These are phyloP conservation scores for Florisuga fusca DNA, from an alignment of 2,797 vertebrate species.

Conservation along the genomic window DNA sequence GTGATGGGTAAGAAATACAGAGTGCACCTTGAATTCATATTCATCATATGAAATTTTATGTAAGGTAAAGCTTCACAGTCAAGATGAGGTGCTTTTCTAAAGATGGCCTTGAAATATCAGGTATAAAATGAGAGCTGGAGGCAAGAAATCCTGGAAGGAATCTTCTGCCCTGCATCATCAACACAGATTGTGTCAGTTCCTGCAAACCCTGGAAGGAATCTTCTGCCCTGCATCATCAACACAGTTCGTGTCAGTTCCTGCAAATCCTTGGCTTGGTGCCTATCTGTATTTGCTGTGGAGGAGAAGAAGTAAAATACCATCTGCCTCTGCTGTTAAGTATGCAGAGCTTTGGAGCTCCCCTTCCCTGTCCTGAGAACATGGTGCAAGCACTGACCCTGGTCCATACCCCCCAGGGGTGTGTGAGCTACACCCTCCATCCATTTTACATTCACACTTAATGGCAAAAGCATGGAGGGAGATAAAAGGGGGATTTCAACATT, in stretches of 20 bases:
- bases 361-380: not conserved
- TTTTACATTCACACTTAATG: not conserved
- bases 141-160: not conserved
- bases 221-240: not conserved
- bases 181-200: not conserved
- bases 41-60: not conserved
- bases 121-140: not conserved
- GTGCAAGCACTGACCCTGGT: not conserved
- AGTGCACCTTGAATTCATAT: not conserved
- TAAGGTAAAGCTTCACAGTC: not conserved
- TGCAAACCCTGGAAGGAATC: not conserved
- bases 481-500: not conserved
- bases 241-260: not conserved
- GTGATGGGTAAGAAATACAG: not conserved
- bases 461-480: not conserved
- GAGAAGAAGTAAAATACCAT: not conserved
- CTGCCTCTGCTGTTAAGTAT: not conserved
- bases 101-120: not conserved
- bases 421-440: not conserved
- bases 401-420: rapidly evolving
- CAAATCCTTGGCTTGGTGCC: not conserved
- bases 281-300: not conserved
- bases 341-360: not conserved
- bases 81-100: not conserved
- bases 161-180: not conserved